Base-by-base conservation (phyloP, 2,888 invertebrate species). In the Lepidonotus clava region DNA sequence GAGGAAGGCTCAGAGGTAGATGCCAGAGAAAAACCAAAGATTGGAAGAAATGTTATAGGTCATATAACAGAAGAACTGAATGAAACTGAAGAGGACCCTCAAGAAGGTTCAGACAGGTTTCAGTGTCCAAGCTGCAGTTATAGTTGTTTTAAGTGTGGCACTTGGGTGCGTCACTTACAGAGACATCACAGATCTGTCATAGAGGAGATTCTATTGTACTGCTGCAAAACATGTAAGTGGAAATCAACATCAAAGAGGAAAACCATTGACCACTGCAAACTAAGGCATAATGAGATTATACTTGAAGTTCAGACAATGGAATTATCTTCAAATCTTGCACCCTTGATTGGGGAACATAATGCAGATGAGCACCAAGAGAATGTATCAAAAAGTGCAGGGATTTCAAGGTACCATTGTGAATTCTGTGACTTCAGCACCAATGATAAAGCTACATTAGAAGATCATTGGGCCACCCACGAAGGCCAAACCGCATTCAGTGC, bases 351-450 rank as follows among this genome's bases (percentile, higher is more conserved):
- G 1, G 51, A 40, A 46, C 32, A 1, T 32, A 41, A 24, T 46
- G 80, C 24, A 36, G 38, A 34, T 41, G 80, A 76, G 21, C 28
- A 28, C 51, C 67, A 36, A 24, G 28, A 14, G 8, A 34, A 71
- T 4, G n/a, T 80, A 18, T 46, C 80, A 18, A 11, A 18, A 4
- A 5, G 28, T 85, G 51, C 32, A 21, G 83, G 56, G 11, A 86
- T 86, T 36, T 34, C 38, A 24, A 53, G 28, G n/a, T 80, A 86
- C 36, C 86, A 86, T 40, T 86, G 86, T 77, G 86, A 86, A 38
- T 53, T 80, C 34, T 86, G 86, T 56, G 86, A 86, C 24, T 86
- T 38, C 28, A 77, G 86, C 38, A 86, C 86, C 32, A 86, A 86
- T 80, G 56, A 80, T 18, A 80, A 40, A n/a, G 36, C 77, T n/a